Percentiles rank a stretch among this genome's conserved stretches.
Evolutionary conservation across 2,113 vertebrate species (phyloP).

Genomic region (Acinonyx jubatus): DNA sequence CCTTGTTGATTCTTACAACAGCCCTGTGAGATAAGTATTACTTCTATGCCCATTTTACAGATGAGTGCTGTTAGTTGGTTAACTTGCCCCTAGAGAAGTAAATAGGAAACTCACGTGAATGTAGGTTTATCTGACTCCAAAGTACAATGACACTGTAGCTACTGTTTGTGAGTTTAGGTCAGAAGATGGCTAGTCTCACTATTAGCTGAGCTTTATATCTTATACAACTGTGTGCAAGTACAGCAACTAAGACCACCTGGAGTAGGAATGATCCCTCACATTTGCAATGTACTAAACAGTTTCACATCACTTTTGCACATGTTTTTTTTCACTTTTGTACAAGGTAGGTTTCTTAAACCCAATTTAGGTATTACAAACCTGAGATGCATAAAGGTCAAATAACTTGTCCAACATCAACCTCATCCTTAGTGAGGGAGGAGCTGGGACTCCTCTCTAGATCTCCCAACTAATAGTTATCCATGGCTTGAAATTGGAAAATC

Average conservation of each 20-base stretch:
- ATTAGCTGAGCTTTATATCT: neutral
- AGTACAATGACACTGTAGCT: neutral
- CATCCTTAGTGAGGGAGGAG: neutral
- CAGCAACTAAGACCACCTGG: neutral
- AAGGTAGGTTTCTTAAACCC: neutral
- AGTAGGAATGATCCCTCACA: neutral
- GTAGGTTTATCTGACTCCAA: neutral
- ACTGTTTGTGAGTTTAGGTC: neutral
- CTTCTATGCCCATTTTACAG: neutral
- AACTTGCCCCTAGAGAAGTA: neutral
- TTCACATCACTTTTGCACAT: neutral
- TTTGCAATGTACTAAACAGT: neutral
- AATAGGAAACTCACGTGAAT: neutral
- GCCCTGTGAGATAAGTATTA: neutral
- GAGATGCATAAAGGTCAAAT: neutral
- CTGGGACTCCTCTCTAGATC: neutral
- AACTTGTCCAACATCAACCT: neutral
- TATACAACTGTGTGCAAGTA: neutral
- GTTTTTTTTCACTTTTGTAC: neutral
- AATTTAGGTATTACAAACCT: neutral
- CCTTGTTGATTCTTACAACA: neutral
- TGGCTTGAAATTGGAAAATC: neutral
- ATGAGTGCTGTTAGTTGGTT: neutral
- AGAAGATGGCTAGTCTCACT: neutral
- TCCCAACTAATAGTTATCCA: neutral